A percentile compares a stretch with the other conserved stretches of the same genome.
phyloP scores from a whole-genome alignment of 2,113 vertebrate species.

The Loxodonta africana region DNA sequence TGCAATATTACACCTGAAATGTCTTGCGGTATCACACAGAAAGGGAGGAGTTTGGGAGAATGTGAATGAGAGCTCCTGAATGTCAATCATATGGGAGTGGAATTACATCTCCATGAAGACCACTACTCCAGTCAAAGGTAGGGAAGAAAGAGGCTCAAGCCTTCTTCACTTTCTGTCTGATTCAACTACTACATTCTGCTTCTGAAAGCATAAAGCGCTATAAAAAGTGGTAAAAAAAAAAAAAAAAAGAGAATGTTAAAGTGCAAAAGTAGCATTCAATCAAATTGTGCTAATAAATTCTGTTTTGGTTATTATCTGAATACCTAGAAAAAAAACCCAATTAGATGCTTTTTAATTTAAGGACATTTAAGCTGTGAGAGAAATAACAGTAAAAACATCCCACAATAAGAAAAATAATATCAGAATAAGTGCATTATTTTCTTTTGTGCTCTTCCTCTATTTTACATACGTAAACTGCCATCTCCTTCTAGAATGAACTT shows the following conservation, averaged over 20 bases:
- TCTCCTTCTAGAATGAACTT: background rate
- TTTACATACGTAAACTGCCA: background rate
- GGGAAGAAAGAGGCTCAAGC: background rate
- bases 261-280: background rate
- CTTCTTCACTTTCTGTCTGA: background rate
- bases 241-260: background rate
- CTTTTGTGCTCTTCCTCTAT: background rate
- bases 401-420: background rate
- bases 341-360: background rate
- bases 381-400: background rate
- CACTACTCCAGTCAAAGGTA: background rate
- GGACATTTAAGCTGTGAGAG: background rate
- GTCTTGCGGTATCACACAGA: background rate
- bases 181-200: background rate
- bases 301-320: background rate
- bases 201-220: background rate
- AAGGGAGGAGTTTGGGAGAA: background rate
- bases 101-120: background rate
- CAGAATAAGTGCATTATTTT: background rate
- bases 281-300: background rate
- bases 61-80: background rate
- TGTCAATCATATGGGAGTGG: background rate
- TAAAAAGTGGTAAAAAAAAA: too few species aligned
- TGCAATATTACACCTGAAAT: background rate
- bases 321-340: background rate